Evolutionary conservation across 2,888 invertebrate species (phyloP), one percentile per base, ranked within the genome.

Genomic region (Leptopilina syphax): DNA sequence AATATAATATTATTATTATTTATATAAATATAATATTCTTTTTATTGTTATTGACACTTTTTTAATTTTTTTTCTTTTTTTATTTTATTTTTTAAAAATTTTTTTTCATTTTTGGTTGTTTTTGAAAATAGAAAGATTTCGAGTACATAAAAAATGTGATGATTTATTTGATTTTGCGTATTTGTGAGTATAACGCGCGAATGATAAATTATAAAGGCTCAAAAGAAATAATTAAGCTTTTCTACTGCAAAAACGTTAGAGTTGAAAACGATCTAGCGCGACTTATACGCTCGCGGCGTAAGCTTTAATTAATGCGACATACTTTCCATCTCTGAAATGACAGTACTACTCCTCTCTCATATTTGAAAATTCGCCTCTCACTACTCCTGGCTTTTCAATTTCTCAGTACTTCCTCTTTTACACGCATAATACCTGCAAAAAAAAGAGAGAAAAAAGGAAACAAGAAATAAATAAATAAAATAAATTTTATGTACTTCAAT

Each of bases 281-380:
- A 54, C 57, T 73, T 73, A 50, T 67, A 50, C 50, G 34, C 76
- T 76, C 65, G 54, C 27, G 73, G 77, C 54, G 24, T 27, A 73
- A 73, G 57, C 63, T 90, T 90, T 91, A 90, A 90, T 90, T 90
- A 90, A 90, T 90, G 89, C 89, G 90, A 90, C 90, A 89, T 86
- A 89, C 88, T 90, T 90, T 88, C 85, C 84, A 89, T 84, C 85
- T 85, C 86, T 88, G 86, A 87, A 89, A 86, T 87, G 86, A 85
- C 83, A 83, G 78, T 67, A 83, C 80, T 79, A 9, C 47, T 47
- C 47, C 50, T 50, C 50, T 50, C 79, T 27, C 76, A 47, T 82
- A 73, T 54, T 73, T 57, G 13, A 34, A 73, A 73, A 73, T 73
- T 67, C 77, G 65, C 34, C 18, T 76, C 65, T 12, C 50, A 54